A percentile compares a stretch with the other conserved stretches of the same genome.
Evolutionary conservation across 1,140 invertebrate species (phyloP).

Genomic region (Calycopis cecrops): DNA sequence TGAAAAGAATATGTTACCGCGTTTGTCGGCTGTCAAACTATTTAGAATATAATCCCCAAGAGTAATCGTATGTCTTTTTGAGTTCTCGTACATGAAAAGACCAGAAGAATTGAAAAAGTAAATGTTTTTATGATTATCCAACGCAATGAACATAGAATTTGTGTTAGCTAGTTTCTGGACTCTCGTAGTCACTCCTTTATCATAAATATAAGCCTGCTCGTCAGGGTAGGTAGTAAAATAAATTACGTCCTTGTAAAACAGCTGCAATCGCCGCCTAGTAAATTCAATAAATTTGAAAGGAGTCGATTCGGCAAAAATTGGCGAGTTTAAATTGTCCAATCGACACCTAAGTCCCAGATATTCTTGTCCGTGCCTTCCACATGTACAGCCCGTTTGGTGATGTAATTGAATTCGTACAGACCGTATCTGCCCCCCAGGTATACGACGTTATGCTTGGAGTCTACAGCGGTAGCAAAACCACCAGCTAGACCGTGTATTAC

Average conservation of each 20-base stretch:
- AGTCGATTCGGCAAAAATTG: no score
- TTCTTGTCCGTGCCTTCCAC: constrained; percentile 24
- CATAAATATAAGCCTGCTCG: constrained; percentile 34
- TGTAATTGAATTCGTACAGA: constrained; percentile 37
- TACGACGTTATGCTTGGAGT: constrained; percentile 28
- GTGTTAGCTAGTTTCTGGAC: constrained; percentile 30
- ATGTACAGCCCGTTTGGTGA: constrained; percentile 28
- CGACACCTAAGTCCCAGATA: no score
- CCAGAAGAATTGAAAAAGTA: constrained; percentile 39
- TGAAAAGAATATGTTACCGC: background rate
- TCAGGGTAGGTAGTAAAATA: constrained; percentile 42
- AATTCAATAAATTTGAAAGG: no score
- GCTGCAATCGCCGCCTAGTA: no score
- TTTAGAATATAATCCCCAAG: constrained; percentile 26
- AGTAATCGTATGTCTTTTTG: background rate
- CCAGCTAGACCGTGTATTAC: constrained; percentile 31
- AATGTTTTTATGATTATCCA: constrained; percentile 33
- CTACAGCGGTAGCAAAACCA: constrained; percentile 43
- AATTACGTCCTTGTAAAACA: constrained; percentile 40
- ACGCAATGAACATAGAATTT: constrained; percentile 32
- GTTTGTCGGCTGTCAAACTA: background rate
- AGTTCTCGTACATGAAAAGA: constrained; percentile 27
- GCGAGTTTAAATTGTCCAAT: no score
- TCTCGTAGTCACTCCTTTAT: constrained; percentile 21
- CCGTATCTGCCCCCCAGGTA: constrained; percentile 40